Evolutionary conservation across 2,797 vertebrate genomes (phyloP).

Genomic region (Phoxinus dragarum): DNA sequence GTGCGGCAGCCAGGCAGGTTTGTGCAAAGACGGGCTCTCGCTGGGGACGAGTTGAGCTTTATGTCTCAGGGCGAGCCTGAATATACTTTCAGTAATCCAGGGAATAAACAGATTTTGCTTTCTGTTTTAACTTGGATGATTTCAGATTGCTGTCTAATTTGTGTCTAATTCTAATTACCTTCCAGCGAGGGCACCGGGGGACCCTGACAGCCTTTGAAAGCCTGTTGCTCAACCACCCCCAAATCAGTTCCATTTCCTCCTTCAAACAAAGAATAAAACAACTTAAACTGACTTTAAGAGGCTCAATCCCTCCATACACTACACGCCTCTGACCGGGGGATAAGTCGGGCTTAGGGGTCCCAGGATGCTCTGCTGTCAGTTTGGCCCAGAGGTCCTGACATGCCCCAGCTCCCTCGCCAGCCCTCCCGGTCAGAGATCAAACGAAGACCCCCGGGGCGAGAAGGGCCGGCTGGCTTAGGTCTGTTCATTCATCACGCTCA

Average conservation of each 20-base stretch:
- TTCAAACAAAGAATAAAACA: slow-evolving; percentile 33
- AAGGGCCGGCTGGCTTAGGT: slow-evolving; percentile 69
- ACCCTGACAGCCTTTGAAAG: slow-evolving; percentile 10
- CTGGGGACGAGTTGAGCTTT: slow-evolving; percentile 3
- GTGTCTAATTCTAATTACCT: slow-evolving; percentile 23
- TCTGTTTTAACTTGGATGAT: background rate
- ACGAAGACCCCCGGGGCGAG: slow-evolving; percentile 69
- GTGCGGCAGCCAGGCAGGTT: slow-evolving; percentile 12
- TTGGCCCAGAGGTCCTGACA: slow-evolving; percentile 56
- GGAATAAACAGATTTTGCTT: slow-evolving; percentile 25
- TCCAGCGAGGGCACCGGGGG: background rate
- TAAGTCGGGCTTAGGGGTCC: slow-evolving; percentile 53
- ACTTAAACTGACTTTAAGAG: slow-evolving; percentile 57
- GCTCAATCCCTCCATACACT: slow-evolving; percentile 56
- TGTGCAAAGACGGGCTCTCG: slow-evolving; percentile 20
- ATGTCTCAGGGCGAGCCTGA: slow-evolving; percentile 2
- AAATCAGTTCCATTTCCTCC: slow-evolving; percentile 48
- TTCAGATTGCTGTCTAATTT: slow-evolving; percentile 31
- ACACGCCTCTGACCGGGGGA: slow-evolving; percentile 46
- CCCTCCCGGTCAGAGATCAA: slow-evolving; percentile 79
- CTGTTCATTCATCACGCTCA: slow-evolving; percentile 79
- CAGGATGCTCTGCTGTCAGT: slow-evolving; percentile 56
- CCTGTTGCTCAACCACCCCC: slow-evolving; percentile 33
- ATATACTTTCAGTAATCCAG: background rate
- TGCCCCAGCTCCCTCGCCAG: slow-evolving; percentile 52